Percentiles rank a stretch among this genome's conserved stretches.
Evolutionary conservation across 2,113 vertebrate species (phyloP).

Genomic region (Pogona vitticeps): DNA sequence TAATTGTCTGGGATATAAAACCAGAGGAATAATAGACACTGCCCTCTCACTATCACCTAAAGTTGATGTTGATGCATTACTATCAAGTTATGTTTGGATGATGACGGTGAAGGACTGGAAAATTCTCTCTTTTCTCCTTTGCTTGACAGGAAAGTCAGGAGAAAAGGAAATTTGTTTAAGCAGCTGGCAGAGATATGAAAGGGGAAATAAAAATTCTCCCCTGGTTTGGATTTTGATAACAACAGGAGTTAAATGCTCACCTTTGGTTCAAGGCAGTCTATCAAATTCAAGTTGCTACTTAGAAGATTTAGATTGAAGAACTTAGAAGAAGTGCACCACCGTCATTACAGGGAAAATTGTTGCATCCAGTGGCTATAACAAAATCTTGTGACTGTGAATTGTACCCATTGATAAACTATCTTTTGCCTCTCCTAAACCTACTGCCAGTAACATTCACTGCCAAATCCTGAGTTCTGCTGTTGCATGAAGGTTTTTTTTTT

Average conservation of each 20-base stretch:
- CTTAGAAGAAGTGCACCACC: too few relatives aligned
- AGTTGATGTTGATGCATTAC: not conserved
- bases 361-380: too few relatives aligned
- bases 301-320: too few relatives aligned
- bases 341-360: too few relatives aligned
- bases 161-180: not conserved
- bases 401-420: too few relatives aligned
- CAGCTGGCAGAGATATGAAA: not conserved
- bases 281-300: too few relatives aligned
- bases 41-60: not conserved
- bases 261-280: too few relatives aligned
- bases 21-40: not conserved
- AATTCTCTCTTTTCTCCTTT: constrained; percentile 12
- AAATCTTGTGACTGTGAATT: too few relatives aligned
- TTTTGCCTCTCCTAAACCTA: too few relatives aligned
- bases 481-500: too few relatives aligned
- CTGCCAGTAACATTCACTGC: too few relatives aligned
- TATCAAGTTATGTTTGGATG: not conserved
- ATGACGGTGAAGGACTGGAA: not conserved
- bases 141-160: not conserved
- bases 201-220: not conserved
- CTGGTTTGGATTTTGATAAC: not conserved
- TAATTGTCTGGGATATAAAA: not conserved
- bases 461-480: too few relatives aligned
- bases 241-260: not conserved